Evolutionary conservation across 2,888 invertebrate genomes (phyloP).

Genomic region (Hemistola chrysoprasaria): DNA sequence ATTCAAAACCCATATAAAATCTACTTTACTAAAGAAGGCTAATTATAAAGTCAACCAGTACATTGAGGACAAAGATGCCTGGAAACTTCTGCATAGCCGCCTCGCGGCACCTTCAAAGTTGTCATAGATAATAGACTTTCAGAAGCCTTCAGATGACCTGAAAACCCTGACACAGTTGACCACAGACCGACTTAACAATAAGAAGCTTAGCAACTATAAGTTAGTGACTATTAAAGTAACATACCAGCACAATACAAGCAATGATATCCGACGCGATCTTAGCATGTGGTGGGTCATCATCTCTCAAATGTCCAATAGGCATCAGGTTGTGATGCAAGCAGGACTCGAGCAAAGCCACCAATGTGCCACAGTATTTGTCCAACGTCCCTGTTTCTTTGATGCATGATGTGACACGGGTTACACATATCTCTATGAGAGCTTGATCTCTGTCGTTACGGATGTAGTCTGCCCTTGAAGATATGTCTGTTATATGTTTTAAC

Average conservation of each 20-base stretch:
- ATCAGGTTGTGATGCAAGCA: conserved; percentile 95
- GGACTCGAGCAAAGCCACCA: conserved; percentile 92
- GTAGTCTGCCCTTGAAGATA: conserved; percentile 92
- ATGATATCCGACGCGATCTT: conserved; percentile 98
- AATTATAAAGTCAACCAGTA: too few species aligned
- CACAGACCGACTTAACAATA: too few species aligned
- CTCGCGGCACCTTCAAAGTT: too few species aligned
- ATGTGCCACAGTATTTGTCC: conserved; percentile 91
- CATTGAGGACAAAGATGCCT: too few species aligned
- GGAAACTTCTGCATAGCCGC: too few species aligned
- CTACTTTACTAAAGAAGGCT: too few species aligned
- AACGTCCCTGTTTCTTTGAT: conserved; percentile 94
- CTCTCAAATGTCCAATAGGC: conserved; percentile 84
- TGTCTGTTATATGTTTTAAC: conserved; percentile 89
- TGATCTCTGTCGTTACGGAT: conserved; percentile 94
- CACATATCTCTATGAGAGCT: conserved; percentile 96
- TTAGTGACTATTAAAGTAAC: conserved; percentile 30
- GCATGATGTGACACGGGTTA: conserved; percentile 94
- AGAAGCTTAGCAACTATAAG: too few species aligned
- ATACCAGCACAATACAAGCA: conserved; percentile 95
- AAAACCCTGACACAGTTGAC: too few species aligned
- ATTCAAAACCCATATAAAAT: too few species aligned
- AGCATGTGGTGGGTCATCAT: conserved; percentile 97
- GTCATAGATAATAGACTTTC: too few species aligned
- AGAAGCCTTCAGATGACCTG: too few species aligned